These are phyloP conservation scores for Tringa solitaria DNA, from an alignment of 2,113 vertebrate species.

Conservation along the genomic window DNA sequence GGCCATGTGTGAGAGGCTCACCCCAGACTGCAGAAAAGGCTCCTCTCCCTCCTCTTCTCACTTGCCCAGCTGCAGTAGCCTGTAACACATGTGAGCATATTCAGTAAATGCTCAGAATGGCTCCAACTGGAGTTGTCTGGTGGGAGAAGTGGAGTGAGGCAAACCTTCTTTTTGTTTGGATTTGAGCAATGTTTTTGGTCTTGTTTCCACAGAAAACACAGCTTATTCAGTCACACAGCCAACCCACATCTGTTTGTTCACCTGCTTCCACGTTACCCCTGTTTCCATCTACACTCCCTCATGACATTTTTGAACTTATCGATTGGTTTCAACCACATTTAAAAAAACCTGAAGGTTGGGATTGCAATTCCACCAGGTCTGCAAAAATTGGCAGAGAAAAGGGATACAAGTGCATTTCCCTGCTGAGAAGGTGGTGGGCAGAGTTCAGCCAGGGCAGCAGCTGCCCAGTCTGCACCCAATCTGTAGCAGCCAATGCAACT, in stretches of 20 bases:
- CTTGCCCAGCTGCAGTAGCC: background rate
- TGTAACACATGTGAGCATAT: background rate
- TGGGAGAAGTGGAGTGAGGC: background rate
- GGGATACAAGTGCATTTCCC: background rate
- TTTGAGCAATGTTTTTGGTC: background rate
- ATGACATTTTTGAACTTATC: background rate
- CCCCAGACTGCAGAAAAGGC: background rate
- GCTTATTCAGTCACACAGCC: background rate
- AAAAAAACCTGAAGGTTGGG: background rate
- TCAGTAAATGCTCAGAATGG: background rate
- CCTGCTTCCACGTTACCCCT: rapidly evolving
- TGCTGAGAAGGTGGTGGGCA: background rate
- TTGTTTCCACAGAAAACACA: background rate
- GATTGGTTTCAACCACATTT: background rate
- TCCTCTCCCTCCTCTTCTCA: background rate
- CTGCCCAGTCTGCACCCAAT: background rate
- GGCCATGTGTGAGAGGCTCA: background rate
- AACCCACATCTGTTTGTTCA: background rate
- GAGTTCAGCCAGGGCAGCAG: background rate
- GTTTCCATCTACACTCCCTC: rapidly evolving
- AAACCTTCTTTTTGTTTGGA: background rate
- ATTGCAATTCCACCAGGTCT: background rate
- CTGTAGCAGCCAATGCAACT: background rate
- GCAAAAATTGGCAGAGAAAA: background rate
- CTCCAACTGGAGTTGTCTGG: background rate